Base-by-base conservation (phyloP, 1,140 invertebrate species). In the Dreissena rostriformis region DNA sequence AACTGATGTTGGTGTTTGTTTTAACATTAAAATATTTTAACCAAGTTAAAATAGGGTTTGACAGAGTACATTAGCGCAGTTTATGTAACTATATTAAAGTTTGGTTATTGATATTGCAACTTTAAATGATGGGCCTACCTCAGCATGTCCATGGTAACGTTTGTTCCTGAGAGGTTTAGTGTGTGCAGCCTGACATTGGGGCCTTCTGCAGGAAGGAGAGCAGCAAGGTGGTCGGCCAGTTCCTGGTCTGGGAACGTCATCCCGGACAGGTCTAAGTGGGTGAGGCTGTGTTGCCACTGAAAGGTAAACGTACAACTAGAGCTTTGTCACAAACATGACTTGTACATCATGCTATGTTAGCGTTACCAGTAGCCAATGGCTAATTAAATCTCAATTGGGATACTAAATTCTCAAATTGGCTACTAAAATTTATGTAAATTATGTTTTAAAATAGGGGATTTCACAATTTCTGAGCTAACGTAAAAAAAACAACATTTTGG, bases 271-370 rank as follows among this genome's bases (percentile, higher is more conserved):
- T 81, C 79, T 52, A 81, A 55, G 61, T 81, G 52, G 11, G 68
- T 81, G 2, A 81, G 52, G 53, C 79, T 81, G 55, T 81, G 79
- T 28, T 39, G 67, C 79, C 79, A 81, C 79, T 81, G 29, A 5
- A 80, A 80, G 12, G 19, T 68, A 28, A 4, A 26, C 4, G 26
- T 26, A 68, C 26, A 8, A 26, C 19, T 17, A 68, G 15, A 22
- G 19, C 4, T 22, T 22, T 68, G 29, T 17, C 17, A 22, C 22
- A 26, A 15, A 26, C 17, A 26, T 28, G 26, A 39, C 15, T 22
- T 68, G 26, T 7, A 68, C 19, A 22, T 7, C 19, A 17, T 22
- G 17, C 15, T 68, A 7, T 26, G 17, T 26, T 26, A 24, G 22
- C 1, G 1, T 26, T 22, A n/a, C 6, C 19, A 68, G 15, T 22